Evolutionary conservation across 53 echinoderm and acorn worm genomes (phyloP), one percentile per base, ranked within the genome.

Genomic region (Actinopyga echinites): DNA sequence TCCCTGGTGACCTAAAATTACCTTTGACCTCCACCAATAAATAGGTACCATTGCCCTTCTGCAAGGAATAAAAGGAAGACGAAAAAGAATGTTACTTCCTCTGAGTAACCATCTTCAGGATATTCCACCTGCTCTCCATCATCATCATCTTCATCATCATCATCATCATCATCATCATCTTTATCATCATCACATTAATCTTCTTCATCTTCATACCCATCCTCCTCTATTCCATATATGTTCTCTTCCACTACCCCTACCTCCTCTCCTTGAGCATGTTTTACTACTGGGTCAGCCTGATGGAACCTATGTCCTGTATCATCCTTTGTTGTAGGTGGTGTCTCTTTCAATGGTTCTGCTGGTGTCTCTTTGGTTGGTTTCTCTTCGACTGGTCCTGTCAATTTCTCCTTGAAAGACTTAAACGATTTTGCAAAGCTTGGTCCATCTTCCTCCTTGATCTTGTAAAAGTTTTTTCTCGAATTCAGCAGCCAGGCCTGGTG

Each of bases 401-500:
- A 31, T 2, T 79, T 43, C 40, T 84, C 85, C 56, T 85, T 57
- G 37, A 19, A 63, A 23, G 79, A 38, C 26, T 43, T 35, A 0
- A 26, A 21, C 22, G 74, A 26, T 36, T 21, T 42, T 5, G 29
- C 1, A n/a, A 33, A 1, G 34, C 31, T 56, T 29, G 21, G 62
- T 12, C n/a, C 31, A 30, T 2, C 81, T 17, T 8, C 35, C 11
- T 86, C 30, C 84, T 94, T 89, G 26, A 89, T 90, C 31, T 92
- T 83, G 8, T 87, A 86, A 66, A 97, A 92, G n/a, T 36, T 62
- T 67, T 4, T 59, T 64, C 37, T 90, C 88, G 83, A 96, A 96
- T 42, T 79, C 88, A 7, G 45, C 67, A 25, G 99, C 89, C 23
- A 85, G 56, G 7, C 89, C 89, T 0, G 90, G 87, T 1, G 86